Conservation (phyloP, 2,113 vertebrate genomes). For the Chiloscyllium plagiosum region DNA sequence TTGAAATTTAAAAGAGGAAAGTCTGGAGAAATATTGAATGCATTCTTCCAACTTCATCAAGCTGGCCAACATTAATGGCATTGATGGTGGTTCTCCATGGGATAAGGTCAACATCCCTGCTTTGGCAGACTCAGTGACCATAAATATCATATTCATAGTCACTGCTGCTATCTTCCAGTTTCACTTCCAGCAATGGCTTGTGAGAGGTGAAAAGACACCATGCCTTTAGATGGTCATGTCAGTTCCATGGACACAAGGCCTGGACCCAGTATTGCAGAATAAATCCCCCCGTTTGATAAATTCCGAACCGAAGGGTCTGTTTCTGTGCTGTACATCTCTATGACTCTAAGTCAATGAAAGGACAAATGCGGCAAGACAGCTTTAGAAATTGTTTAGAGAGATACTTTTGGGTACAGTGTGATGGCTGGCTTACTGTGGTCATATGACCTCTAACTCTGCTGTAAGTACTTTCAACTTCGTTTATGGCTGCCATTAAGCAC, state of each 20-base stretch:
- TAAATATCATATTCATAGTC: neutral
- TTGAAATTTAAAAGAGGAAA: neutral
- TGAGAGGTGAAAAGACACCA: neutral
- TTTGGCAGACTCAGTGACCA: neutral
- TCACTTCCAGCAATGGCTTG: neutral
- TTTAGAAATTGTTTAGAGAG: neutral
- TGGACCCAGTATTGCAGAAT: neutral
- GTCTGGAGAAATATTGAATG: neutral
- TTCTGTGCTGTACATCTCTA: no score
- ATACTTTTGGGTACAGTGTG: no score
- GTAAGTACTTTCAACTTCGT: no score
- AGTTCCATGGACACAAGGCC: neutral
- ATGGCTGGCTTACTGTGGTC: no score
- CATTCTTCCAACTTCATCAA: neutral
- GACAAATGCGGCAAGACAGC: neutral
- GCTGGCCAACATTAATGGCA: neutral
- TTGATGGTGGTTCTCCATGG: neutral
- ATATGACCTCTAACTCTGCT: no score
- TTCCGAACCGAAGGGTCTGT: neutral
- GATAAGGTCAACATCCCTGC: neutral
- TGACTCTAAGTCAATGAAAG: neutral
- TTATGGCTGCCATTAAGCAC: no score
- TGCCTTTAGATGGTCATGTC: no score
- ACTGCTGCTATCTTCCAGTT: neutral
- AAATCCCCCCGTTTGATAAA: neutral